Conservation (phyloP, 1,140 invertebrate genomes). For the Camponotus floridanus region DNA sequence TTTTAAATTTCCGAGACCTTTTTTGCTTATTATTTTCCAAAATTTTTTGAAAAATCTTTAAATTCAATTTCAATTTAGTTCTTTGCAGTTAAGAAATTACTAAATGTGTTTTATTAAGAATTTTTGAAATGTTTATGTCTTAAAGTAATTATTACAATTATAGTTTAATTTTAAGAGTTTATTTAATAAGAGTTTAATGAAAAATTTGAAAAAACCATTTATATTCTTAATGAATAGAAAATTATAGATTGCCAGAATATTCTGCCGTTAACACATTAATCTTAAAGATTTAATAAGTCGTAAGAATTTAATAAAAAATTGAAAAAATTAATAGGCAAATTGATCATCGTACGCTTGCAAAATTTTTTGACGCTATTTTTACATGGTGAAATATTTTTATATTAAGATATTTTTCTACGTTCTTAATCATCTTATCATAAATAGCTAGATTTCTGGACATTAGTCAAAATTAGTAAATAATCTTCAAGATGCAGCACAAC, state of each 20-base stretch:
- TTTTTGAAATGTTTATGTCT: not conserved
- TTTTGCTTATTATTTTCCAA: not conserved
- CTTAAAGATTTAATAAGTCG: too few species aligned
- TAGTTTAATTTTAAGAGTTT: too few species aligned
- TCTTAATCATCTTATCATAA: not conserved
- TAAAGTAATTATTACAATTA: not conserved
- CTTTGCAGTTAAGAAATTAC: not conserved
- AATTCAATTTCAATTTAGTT: not conserved
- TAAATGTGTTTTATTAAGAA: not conserved
- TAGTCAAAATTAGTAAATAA: not conserved
- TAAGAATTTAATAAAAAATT: too few species aligned
- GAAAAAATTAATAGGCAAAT: too few species aligned
- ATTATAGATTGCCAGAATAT: not conserved
- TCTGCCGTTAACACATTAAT: not conserved
- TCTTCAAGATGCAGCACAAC: conserved; percentile 8
- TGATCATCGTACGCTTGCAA: not conserved
- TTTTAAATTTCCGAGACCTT: not conserved
- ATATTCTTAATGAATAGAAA: not conserved
- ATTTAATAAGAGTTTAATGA: not conserved
- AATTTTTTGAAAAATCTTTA: not conserved
- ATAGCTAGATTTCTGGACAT: conserved; percentile 11
- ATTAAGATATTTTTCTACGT: not conserved
- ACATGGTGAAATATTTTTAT: not conserved
- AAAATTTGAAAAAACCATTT: not conserved
- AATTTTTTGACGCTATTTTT: not conserved